These are phyloP conservation scores for Scolopax bukidnonensis DNA, from an alignment of 2,797 vertebrate genomes.

Conservation along the genomic window DNA sequence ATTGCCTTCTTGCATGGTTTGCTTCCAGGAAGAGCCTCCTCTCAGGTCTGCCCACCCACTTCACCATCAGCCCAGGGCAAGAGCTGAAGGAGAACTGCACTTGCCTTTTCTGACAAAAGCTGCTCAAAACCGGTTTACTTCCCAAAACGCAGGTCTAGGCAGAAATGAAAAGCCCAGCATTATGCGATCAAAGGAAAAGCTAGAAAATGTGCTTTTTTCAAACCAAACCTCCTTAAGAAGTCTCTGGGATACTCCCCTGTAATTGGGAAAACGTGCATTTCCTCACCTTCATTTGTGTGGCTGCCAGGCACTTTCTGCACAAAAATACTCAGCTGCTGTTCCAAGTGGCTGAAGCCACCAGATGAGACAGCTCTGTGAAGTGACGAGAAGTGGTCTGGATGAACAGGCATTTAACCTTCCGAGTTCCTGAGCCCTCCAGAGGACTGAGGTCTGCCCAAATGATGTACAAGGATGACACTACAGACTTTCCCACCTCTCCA, in stretches of 20 bases:
- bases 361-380: background rate
- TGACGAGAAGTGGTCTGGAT: background rate
- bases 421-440: background rate
- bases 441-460: background rate
- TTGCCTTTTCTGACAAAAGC: background rate
- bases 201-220: background rate
- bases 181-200: background rate
- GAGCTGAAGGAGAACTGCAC: background rate
- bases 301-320: background rate
- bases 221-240: background rate
- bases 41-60: background rate
- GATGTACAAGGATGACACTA: background rate
- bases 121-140: background rate
- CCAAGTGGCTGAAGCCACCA: background rate
- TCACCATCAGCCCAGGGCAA: background rate
- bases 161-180: background rate
- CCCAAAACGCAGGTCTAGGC: background rate
- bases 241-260: fast-evolving
- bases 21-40: background rate
- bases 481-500: background rate
- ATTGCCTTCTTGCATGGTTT: background rate
- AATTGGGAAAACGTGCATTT: background rate
- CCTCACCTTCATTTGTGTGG: background rate
- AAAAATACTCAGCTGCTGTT: background rate
- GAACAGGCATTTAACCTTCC: background rate